A percentile compares a stretch with the other conserved stretches of the same genome.
phyloP scores from a whole-genome alignment of 2,888 invertebrate species.

The Cistogaster globosa region DNA sequence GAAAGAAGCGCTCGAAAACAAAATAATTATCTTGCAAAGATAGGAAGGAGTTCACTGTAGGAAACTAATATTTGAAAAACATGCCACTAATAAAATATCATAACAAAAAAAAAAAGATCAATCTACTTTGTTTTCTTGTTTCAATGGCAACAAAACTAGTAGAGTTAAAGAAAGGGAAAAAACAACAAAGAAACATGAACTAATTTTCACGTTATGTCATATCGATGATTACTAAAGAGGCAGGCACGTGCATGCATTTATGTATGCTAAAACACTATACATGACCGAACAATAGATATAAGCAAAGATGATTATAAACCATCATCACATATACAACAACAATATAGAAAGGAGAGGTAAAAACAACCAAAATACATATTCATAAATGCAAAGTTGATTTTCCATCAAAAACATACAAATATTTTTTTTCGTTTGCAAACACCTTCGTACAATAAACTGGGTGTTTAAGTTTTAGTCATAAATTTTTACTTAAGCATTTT shows the following conservation, averaged over 20 bases:
- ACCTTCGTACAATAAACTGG: too few species aligned
- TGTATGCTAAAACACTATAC: conserved; percentile 40
- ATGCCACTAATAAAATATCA: conserved; percentile 18
- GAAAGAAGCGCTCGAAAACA: conserved; percentile 15
- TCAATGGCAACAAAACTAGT: background rate
- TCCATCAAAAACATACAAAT: background rate
- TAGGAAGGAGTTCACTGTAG: background rate
- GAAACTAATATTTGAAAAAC: conserved; percentile 5
- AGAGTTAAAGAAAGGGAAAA: background rate
- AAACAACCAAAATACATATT: conserved; percentile 38
- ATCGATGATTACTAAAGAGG: conserved; percentile 42
- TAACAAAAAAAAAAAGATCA: conserved; percentile 37
- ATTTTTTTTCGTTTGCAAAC: too few species aligned
- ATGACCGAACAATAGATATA: conserved; percentile 29
- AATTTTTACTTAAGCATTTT: too few species aligned
- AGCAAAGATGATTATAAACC: conserved; percentile 24
- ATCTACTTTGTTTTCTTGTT: conserved; percentile 10
- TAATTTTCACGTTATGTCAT: conserved; percentile 57
- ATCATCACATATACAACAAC: background rate
- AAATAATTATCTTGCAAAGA: background rate
- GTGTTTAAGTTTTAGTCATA: too few species aligned
- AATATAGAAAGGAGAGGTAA: conserved; percentile 7
- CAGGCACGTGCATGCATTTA: conserved; percentile 10
- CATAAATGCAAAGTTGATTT: conserved; percentile 34
- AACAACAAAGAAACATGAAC: conserved; percentile 29